Evolutionary conservation across 2,113 vertebrate species (phyloP).

Genomic region (Trematomus loennbergii): DNA sequence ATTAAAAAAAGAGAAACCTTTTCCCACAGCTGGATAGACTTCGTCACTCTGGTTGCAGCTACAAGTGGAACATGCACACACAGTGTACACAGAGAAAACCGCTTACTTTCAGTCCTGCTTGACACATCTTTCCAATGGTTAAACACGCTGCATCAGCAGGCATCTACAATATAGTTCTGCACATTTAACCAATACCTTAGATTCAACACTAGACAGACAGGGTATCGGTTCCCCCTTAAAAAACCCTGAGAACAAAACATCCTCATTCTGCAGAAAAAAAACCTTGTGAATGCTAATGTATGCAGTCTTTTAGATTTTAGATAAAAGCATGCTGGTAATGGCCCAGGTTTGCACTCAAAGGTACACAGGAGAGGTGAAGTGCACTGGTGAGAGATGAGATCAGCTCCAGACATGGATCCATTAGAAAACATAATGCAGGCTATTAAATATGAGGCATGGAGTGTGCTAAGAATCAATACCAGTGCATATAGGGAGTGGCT

Average conservation of each 20-base stretch:
- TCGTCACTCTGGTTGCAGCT: not conserved
- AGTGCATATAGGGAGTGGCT: conserved; percentile 9
- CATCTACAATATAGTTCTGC: not conserved
- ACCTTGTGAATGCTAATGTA: not conserved
- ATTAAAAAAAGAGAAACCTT: not conserved
- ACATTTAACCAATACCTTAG: not conserved
- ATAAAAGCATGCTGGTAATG: too few species aligned
- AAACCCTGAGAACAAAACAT: rapidly evolving
- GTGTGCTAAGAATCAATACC: conserved; percentile 30
- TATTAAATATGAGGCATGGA: not conserved
- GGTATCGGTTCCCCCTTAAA: conserved; percentile 1
- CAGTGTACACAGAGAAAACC: not conserved
- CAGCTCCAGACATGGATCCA: not conserved
- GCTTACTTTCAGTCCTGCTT: conserved; percentile 28
- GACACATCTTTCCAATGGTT: conserved; percentile 4
- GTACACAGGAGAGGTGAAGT: not conserved
- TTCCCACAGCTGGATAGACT: conserved; percentile 18
- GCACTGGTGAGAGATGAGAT: not conserved
- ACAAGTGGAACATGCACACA: conserved; percentile 16
- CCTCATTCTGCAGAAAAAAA: not conserved
- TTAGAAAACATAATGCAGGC: conserved; percentile 15
- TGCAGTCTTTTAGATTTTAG: not conserved
- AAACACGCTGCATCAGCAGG: conserved; percentile 9
- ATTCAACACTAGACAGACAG: not conserved
- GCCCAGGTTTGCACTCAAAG: not conserved